Percentiles rank a stretch among this genome's conserved stretches.
Evolutionary conservation across 1,140 invertebrate species (phyloP).

Genomic region (Drosophila ironensis): DNA sequence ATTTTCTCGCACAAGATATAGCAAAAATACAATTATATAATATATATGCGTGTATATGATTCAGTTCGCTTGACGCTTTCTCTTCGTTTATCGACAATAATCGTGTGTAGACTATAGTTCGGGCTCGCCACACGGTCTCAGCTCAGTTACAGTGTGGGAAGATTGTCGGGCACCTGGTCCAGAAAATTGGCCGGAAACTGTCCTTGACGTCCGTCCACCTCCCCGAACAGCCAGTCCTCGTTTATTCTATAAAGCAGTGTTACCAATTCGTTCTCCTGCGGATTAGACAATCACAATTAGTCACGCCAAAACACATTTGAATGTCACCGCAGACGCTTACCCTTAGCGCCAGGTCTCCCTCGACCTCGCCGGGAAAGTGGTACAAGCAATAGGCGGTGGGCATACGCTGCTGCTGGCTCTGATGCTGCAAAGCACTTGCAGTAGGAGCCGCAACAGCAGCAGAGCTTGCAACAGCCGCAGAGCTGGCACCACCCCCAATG

Average conservation of each 20-base stretch:
- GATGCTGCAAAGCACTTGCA: constrained; percentile 11
- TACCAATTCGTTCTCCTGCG: constrained; percentile 85
- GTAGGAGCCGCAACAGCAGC: constrained; percentile 49
- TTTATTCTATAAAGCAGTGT: constrained; percentile 88
- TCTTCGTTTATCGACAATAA: constrained; percentile 29
- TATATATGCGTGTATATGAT: constrained; percentile 50
- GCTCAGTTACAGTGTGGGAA: constrained; percentile 59
- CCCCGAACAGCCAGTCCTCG: constrained; percentile 91
- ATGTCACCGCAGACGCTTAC: constrained; percentile 63
- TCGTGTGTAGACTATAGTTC: constrained; percentile 34
- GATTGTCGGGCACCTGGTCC: constrained; percentile 83
- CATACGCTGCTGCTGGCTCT: not conserved
- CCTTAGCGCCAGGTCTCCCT: constrained; percentile 85
- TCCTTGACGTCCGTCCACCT: constrained; percentile 86
- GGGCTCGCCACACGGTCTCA: constrained; percentile 12
- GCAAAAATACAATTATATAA: constrained; percentile 46
- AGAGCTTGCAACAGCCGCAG: not conserved
- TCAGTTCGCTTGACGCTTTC: constrained; percentile 62
- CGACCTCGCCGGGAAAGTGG: constrained; percentile 85
- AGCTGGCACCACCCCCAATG: constrained; percentile 61
- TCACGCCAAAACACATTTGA: not conserved
- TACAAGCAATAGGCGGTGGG: constrained; percentile 84
- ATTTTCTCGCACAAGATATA: constrained; percentile 37
- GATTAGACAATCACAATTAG: not conserved
- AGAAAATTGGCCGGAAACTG: constrained; percentile 93